Base-by-base conservation (phyloP, 2,113 vertebrate species). In the Sorex araneus region DNA sequence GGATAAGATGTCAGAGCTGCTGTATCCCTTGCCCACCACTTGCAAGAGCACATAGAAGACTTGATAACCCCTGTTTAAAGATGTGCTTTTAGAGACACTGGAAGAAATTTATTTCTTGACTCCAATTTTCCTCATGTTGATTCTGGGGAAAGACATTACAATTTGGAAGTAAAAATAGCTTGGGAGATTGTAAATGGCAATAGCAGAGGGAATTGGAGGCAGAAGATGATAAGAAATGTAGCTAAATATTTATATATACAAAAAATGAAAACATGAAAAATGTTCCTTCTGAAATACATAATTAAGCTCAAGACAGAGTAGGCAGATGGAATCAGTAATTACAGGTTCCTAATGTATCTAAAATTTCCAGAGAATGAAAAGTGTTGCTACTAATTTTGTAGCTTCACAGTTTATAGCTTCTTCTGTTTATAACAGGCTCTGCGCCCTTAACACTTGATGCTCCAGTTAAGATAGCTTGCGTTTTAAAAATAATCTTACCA, bases 291-390 rank as follows among this genome's bases (percentile, higher is more conserved):
- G 95, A 95, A 95, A 96, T 92, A 84, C 92, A 93, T 95, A 95
- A 96, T 95, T 95, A 95, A 96, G 73, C 91, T 93, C 70, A 94
- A 95, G 96, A 95, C 66, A 67, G 92, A 76, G 91, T 84, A 92
- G 89, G 95, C 96, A 95, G 96, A 95, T 95, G 94, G 94, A 94
- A 92, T 90, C 91, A 75, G 93, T 95, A 96, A 96, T 97, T 96
- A 93, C 95, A 96, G 95, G 95, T 93, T 96, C 80, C 90, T 94
- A 91, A 96, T 96, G 96, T 83, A 92, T 95, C 95, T 95, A 87
- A 93, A 95, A 92, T 95, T 96, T 92, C 50, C 84, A 34, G 87
- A 91, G 96, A 96, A 95, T 57, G 77, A 94, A 81, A 60, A 95
- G 91, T 88, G 89, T 87, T 97, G 92, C 84, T 96, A 84, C 95